A percentile compares a stretch with the other conserved stretches of the same genome.
Conservation (phyloP, 2,888 invertebrate species). For the Plebejus anna region DNA sequence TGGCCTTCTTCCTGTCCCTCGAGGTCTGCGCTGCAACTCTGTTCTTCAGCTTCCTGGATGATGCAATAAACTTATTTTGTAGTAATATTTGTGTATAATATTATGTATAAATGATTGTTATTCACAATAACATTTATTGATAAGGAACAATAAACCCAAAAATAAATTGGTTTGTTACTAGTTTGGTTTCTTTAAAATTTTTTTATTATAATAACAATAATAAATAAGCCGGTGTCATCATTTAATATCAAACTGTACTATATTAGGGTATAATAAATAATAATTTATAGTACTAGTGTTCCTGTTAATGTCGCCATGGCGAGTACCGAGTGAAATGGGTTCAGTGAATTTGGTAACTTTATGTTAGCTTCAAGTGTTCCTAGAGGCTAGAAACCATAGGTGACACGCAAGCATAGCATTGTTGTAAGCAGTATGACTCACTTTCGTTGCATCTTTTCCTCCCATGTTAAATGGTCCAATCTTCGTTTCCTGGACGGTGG, state of each 20-base stretch:
- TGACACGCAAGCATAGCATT: constrained; percentile 32
- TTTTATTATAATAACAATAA: too few species aligned
- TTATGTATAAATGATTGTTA: too few species aligned
- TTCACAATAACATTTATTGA: too few species aligned
- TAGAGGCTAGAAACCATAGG: not conserved
- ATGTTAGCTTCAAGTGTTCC: not conserved
- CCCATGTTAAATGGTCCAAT: constrained; percentile 90
- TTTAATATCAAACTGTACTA: too few species aligned
- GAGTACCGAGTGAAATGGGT: not conserved
- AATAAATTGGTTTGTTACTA: too few species aligned
- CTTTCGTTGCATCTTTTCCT: constrained; percentile 93
- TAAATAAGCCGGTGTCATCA: too few species aligned
- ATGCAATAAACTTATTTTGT: constrained; percentile 28
- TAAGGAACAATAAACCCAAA: too few species aligned
- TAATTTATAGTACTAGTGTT: not conserved
- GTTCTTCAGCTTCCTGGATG: constrained; percentile 93
- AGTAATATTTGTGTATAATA: too few species aligned
- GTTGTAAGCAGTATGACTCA: constrained; percentile 71
- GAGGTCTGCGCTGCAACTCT: constrained; percentile 98
- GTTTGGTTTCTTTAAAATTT: too few species aligned
- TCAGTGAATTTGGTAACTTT: not conserved
- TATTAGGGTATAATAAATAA: not conserved
- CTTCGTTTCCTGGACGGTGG: constrained; percentile 82
- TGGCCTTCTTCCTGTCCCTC: constrained; percentile 96
- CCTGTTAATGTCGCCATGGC: not conserved